Percentiles rank a stretch among this genome's conserved stretches.
These are phyloP conservation scores for Furnarius figulus DNA, from an alignment of 2,113 vertebrate species.

Conservation along the genomic window DNA sequence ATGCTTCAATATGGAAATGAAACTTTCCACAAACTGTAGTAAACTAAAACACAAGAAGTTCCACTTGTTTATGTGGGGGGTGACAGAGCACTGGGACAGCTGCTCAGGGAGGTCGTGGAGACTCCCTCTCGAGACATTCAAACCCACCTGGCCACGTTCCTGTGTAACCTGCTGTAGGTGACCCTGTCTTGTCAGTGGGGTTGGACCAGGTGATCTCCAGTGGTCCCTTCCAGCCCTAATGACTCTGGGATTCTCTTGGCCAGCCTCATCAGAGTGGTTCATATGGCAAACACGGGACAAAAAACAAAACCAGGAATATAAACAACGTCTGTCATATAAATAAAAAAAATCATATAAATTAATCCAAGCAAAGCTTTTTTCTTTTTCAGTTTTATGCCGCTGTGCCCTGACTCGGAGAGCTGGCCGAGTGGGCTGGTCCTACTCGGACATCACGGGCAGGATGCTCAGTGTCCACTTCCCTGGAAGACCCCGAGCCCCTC, in stretches of 20 bases:
- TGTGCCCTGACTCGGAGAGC: accelerated
- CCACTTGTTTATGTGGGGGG: background rate
- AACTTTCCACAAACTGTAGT: background rate
- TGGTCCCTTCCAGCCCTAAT: background rate
- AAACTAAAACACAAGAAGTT: background rate
- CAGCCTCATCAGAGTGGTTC: background rate
- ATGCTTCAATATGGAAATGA: background rate
- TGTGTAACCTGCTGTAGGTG: background rate
- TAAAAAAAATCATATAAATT: background rate
- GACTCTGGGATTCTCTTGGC: background rate
- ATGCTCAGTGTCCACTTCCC: background rate
- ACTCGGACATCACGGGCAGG: background rate
- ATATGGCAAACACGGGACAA: accelerated
- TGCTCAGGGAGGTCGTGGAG: background rate
- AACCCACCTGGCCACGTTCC: background rate
- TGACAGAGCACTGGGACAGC: background rate
- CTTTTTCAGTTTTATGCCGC: background rate
- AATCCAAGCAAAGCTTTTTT: background rate
- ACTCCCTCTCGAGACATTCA: background rate
- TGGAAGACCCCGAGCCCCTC: background rate
- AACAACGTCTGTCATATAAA: background rate
- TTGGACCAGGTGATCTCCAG: background rate
- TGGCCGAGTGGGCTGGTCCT: background rate
- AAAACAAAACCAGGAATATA: background rate
- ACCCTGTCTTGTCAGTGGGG: background rate